A percentile compares a stretch with the other conserved stretches of the same genome.
Conservation (phyloP, 2,113 vertebrate species). For the Myotis yumanensis region DNA sequence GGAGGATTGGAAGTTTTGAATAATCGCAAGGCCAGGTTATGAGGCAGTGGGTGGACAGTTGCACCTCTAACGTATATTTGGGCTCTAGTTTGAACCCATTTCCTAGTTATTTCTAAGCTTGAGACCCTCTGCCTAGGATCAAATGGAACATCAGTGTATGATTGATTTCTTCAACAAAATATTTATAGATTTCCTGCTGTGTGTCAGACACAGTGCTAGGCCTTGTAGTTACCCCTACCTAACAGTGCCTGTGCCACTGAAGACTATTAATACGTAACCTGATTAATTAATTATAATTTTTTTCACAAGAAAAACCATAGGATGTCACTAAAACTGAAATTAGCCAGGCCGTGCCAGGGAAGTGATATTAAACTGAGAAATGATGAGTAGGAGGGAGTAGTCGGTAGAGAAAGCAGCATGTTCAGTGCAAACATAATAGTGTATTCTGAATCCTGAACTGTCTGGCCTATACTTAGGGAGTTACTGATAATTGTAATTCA, state of each 20-base stretch:
- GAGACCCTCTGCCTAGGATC: not conserved
- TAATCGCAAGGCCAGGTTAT: not conserved
- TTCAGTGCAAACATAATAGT: not conserved
- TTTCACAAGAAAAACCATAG: not conserved
- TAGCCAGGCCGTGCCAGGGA: not conserved
- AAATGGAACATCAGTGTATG: not conserved
- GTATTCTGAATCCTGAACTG: not conserved
- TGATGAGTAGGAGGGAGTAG: not conserved
- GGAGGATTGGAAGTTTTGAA: not conserved
- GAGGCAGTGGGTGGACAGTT: not conserved
- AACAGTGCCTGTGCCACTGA: not conserved
- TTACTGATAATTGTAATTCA: constrained; percentile 1
- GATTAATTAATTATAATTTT: not conserved
- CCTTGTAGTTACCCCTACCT: not conserved
- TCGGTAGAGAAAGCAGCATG: not conserved
- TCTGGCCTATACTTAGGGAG: not conserved
- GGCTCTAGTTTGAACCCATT: not conserved
- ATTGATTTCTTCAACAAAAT: not conserved
- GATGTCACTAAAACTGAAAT: not conserved
- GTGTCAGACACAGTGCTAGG: not conserved
- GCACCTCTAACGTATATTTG: not conserved
- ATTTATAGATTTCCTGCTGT: not conserved
- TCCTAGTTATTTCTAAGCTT: not conserved
- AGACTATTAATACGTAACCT: not conserved
- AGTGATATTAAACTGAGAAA: not conserved